Base-by-base conservation (phyloP, 2,113 vertebrate species). In the Girardinichthys multiradiatus region DNA sequence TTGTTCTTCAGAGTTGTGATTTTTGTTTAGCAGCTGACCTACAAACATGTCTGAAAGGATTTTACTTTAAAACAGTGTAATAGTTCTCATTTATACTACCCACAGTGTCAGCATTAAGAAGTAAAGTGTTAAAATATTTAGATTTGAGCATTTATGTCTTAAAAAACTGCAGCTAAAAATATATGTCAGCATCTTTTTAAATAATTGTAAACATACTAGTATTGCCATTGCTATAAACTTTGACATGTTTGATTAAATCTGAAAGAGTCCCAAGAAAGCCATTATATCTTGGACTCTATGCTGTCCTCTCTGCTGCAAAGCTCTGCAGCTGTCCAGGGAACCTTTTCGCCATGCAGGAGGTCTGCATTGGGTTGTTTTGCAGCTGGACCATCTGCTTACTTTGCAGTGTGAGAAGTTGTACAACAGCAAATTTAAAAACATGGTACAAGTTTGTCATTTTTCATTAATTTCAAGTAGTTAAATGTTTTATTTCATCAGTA, bases 401-500 rank as follows among this genome's bases (percentile, higher is more conserved):
- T 12, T 14, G 29, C 42, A 28, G 6, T 10, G 42, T 76, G 29
- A 69, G 54, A 63, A 57, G 45, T 67, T n/a, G 45, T 64, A 73
- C 74, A 79, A 79, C 74, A 63, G 64, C 69, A 35, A 84, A 77
- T 77, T 82, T 80, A 78, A 70, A 69, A 39, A 48, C 67, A 73
- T 9, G 33, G 42, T n/a, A 17, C 62, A 81, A 81, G 75, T 76
- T 67, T 28, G 48, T 54, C 48, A 24, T 67, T 51, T 57, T 76
- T 30, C 4, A 45, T 4, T 24, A 0, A 1, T 66, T 74, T 70
- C 33, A n/a, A 73, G 71, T 30, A 35, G 26, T 80, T 83, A 61
- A 76, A 19, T 83, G n/a, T 79, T 63, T 62, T 76, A 29, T 85
- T 88, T 74, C 80, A 86, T 88, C 84, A 85, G 70, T 73, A 26